phyloP scores from a whole-genome alignment of 1,140 invertebrate species.

The Steinernema feltiae region DNA sequence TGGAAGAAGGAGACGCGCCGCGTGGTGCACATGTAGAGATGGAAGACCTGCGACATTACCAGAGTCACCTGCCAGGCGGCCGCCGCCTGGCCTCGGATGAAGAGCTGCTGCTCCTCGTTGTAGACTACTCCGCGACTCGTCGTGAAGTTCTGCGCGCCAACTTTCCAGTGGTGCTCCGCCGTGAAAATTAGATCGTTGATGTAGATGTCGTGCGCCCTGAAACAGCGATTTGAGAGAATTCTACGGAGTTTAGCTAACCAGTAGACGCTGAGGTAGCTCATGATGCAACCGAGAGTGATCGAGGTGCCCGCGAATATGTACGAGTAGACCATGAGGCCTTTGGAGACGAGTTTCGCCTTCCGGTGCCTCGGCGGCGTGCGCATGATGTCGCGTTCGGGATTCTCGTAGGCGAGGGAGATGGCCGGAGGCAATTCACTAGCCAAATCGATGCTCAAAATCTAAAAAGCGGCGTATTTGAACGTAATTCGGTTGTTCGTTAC shows the following conservation, averaged over 20 bases:
- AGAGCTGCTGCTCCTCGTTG: slow-evolving; percentile 42
- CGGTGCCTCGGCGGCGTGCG: slow-evolving; percentile 46
- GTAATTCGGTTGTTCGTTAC: slow-evolving; percentile 15
- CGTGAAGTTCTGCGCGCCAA: slow-evolving; percentile 46
- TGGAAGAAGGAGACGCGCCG: slow-evolving; percentile 53
- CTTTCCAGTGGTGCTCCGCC: slow-evolving; percentile 49
- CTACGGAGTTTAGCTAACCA: slow-evolving; percentile 35
- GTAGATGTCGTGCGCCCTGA: slow-evolving; percentile 46
- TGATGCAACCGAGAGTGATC: slow-evolving; percentile 53
- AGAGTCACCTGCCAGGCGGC: slow-evolving; percentile 56
- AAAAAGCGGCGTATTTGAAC: neutral
- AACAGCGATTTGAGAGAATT: slow-evolving; percentile 20
- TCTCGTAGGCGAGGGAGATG: slow-evolving; percentile 58
- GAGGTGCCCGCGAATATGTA: slow-evolving; percentile 49
- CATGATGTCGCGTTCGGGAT: slow-evolving; percentile 58
- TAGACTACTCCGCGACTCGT: slow-evolving; percentile 32
- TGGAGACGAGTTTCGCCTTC: slow-evolving; percentile 26
- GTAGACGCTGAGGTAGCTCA: slow-evolving; percentile 52
- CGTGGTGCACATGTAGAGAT: slow-evolving; percentile 56
- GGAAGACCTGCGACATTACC: slow-evolving; percentile 55
- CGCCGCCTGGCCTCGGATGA: slow-evolving; percentile 50
- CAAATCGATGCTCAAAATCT: slow-evolving; percentile 46
- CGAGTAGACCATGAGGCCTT: slow-evolving; percentile 39
- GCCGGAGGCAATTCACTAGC: slow-evolving; percentile 51
- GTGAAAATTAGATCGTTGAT: slow-evolving; percentile 49